Conservation (phyloP, 2,888 invertebrate species). For the Gryllus longicercus region DNA sequence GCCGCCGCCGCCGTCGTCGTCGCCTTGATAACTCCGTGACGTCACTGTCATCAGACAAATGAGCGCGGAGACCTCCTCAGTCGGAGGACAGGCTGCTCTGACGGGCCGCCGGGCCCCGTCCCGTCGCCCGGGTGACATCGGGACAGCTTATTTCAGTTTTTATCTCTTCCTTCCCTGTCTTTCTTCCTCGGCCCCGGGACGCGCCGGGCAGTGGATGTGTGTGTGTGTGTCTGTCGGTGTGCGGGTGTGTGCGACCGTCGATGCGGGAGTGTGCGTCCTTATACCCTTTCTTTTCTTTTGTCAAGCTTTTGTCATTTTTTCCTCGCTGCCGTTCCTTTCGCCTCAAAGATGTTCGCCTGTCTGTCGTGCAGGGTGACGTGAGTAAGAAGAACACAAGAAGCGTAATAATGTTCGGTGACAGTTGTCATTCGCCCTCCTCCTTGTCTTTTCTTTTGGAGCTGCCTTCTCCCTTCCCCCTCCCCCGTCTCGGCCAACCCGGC, state of each 20-base stretch:
- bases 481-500: background rate
- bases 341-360: constrained; percentile 34
- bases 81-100: background rate
- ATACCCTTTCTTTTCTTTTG: constrained; percentile 30
- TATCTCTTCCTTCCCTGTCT: constrained; percentile 20
- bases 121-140: constrained; percentile 31
- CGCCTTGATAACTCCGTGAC: constrained; percentile 21
- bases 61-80: constrained; percentile 33
- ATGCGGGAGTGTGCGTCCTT: background rate
- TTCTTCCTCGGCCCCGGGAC: background rate
- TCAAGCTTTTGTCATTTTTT: constrained; percentile 37
- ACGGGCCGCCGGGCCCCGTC: background rate
- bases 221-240: background rate
- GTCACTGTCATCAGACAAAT: constrained; percentile 37
- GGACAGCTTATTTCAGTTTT: constrained; percentile 37
- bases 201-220: too few relatives aligned
- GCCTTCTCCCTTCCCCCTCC: background rate
- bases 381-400: constrained; percentile 37
- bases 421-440: constrained; percentile 45
- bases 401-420: constrained; percentile 50
- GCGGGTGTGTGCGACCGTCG: background rate
- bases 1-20: background rate
- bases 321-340: constrained; percentile 29
- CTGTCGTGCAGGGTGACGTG: constrained; percentile 34
- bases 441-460: constrained; percentile 35